A percentile compares a stretch with the other conserved stretches of the same genome.
Conservation (phyloP, 2,888 invertebrate species). For the Drosophila tanythrix region DNA sequence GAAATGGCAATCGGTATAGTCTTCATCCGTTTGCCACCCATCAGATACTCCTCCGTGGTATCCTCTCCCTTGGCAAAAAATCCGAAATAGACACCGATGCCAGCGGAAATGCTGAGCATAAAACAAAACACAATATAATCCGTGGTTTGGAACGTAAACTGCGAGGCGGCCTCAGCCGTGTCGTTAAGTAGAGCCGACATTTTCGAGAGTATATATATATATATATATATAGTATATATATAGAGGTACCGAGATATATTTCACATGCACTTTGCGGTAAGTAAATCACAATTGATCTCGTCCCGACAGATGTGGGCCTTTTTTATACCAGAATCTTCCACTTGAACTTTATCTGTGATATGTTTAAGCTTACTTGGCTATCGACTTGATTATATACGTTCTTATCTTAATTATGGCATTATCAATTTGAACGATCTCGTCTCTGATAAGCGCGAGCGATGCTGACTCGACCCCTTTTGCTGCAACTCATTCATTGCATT, state of each 20-base stretch:
- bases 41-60: slow-evolving; percentile 86
- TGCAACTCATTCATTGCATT: slow-evolving; percentile 24
- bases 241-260: not conserved
- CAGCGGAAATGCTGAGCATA: slow-evolving; percentile 86
- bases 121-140: slow-evolving; percentile 87
- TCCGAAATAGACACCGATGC: slow-evolving; percentile 87
- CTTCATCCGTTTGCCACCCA: slow-evolving; percentile 87
- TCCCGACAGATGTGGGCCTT: not conserved
- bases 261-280: slow-evolving; percentile 16
- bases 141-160: slow-evolving; percentile 75
- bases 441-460: slow-evolving; percentile 25
- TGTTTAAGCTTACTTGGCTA: not conserved
- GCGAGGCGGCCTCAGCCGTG: slow-evolving; percentile 33
- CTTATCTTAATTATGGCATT: slow-evolving; percentile 37
- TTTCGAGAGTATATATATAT: not conserved
- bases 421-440: slow-evolving; percentile 11
- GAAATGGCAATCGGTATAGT: slow-evolving; percentile 88
- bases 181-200: slow-evolving; percentile 54
- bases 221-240: not conserved
- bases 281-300: slow-evolving; percentile 21
- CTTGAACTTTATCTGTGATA: slow-evolving; percentile 7
- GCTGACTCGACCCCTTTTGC: slow-evolving; percentile 8
- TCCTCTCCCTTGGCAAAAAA: slow-evolving; percentile 85
- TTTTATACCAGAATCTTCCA: slow-evolving; percentile 24
- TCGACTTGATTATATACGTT: slow-evolving; percentile 24